Base-by-base conservation (phyloP, 2,797 vertebrate species). In the Tangara arthus region DNA sequence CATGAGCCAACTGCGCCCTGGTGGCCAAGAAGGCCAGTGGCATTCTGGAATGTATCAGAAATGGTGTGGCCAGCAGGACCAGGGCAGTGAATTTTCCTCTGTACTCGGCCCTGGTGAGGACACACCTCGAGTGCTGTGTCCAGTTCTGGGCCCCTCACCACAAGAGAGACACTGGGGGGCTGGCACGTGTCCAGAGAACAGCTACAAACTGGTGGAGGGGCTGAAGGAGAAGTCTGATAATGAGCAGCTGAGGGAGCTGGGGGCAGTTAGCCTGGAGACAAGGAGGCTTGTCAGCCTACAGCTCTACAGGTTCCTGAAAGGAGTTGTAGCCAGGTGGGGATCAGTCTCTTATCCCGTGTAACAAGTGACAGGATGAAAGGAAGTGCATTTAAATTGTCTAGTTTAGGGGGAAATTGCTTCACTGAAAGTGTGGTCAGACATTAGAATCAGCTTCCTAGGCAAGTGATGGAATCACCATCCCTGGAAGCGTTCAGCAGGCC, bases 91-190 rank as follows among this genome's bases (percentile, higher is more conserved):
- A 17, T 50, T 4, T 35, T 0, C 15, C 32, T 0, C 41, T 42
- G 8, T 4, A 3, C 27, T n/a, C 1, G 0, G 47, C 28, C 2
- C 16, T 50, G 42, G 5, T 9, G 49, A 63, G 14, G n/a, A 2
- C 6, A 2, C 20, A n/a, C 4, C 14, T 22, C 0, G 0, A 63
- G 49, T 34, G 16, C 42, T 44, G 28, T 13, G 24, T 26, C 5
- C 37, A 19, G 20, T 4, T 44, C 57, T 76, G 57, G 6, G 28
- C 11, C 27, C 8, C 20, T 63, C 42, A 37, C 18, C 11, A 5
- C 20, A n/a, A 4, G 13, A 42, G 47, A 14, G 56, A 28, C 9
- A 18, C 2, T 9, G 11, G 27, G 20, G 3, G 7, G 9, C n/a
- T 76, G 77, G 3, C 9, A 8, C 0, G 0, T 8, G 28, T 50